phyloP scores from a whole-genome alignment of 2,888 invertebrate species.

The Tricholauxania praeusta region DNA sequence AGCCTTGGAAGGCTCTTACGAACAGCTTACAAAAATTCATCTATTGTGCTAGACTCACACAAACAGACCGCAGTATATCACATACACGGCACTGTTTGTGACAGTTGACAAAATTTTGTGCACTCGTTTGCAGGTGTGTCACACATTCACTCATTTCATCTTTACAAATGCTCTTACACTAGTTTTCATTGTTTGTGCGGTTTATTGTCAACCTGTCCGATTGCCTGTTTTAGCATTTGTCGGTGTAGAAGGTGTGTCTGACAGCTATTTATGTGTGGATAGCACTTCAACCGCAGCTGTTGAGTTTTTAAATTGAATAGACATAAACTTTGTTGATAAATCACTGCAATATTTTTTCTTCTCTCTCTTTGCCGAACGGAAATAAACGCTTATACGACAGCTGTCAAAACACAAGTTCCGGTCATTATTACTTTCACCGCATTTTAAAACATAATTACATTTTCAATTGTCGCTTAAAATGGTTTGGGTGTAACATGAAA shows the following conservation, averaged over 20 bases:
- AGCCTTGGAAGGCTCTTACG: no score
- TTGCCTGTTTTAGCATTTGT: not conserved
- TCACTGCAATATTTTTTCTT: not conserved
- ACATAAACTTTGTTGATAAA: not conserved
- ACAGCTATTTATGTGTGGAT: not conserved
- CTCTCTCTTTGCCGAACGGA: not conserved
- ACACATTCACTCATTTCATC: not conserved
- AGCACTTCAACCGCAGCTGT: conserved; percentile 15
- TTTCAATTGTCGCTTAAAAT: no score
- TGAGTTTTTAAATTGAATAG: conserved; percentile 11
- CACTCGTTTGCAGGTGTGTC: conserved; percentile 12
- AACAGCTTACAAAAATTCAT: no score
- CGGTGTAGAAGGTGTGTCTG: not conserved
- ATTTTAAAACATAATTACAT: no score
- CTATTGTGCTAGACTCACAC: no score
- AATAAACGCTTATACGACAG: conserved; percentile 19
- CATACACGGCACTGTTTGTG: not conserved
- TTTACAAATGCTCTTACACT: no score
- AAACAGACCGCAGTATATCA: not conserved
- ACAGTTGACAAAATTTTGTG: not conserved
- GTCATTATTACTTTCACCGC: not conserved
- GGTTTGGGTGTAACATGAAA: no score
- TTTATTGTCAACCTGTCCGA: not conserved
- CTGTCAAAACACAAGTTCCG: conserved; percentile 30
- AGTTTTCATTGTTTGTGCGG: no score